These are phyloP conservation scores for Pyrrhura leucotis DNA, from an alignment of 2,797 vertebrate genomes.

Conservation along the genomic window DNA sequence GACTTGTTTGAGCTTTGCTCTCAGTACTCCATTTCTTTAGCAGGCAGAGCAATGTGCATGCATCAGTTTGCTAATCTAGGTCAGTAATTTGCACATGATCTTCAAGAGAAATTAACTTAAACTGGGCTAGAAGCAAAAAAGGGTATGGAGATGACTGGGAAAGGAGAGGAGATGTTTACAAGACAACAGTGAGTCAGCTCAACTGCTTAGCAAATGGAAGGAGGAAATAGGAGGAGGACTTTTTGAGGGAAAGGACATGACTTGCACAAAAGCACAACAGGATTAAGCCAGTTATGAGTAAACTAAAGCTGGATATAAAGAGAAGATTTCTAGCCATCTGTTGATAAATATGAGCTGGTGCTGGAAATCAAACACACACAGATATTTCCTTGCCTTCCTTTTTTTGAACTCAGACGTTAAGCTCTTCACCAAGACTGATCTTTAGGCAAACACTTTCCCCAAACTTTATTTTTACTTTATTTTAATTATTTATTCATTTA, in stretches of 20 bases:
- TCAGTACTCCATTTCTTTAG: background rate
- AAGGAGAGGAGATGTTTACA: background rate
- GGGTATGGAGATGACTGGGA: background rate
- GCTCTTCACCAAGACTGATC: background rate
- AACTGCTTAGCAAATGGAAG: background rate
- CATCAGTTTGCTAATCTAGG: background rate
- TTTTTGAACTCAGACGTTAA: background rate
- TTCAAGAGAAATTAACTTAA: background rate
- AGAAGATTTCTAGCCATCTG: background rate
- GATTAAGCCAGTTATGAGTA: background rate
- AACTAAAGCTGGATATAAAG: background rate
- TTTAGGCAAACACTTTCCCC: background rate
- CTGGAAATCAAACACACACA: background rate
- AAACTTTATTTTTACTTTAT: background rate
- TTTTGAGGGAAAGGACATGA: background rate
- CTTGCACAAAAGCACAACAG: background rate
- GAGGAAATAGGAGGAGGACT: background rate
- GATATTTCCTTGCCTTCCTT: background rate
- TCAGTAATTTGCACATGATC: background rate
- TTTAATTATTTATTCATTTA: background rate
- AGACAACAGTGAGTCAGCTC: background rate
- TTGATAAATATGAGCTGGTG: background rate
- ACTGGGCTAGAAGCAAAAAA: background rate
- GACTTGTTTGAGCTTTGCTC: background rate
- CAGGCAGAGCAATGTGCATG: background rate